Conservation (phyloP, 2,888 invertebrate genomes). For the Neuroscelio doddi region DNA sequence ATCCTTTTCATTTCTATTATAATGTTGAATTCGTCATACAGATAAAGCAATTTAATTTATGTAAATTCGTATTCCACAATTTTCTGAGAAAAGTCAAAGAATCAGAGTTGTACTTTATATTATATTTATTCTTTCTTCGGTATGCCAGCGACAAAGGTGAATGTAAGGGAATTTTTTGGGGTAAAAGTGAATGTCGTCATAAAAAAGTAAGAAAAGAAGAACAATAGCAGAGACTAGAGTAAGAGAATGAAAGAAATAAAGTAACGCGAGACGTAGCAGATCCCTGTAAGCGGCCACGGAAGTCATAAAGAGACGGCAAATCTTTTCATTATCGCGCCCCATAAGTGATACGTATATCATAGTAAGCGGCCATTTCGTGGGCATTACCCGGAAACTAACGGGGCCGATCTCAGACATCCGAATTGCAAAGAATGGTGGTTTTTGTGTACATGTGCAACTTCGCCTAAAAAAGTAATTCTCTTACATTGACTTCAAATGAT, state of each 20-base stretch:
- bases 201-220: slow-evolving; percentile 39
- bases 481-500: no score
- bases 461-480: no score
- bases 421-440: slow-evolving; percentile 5
- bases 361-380: slow-evolving; percentile 67
- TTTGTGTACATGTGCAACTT: no score
- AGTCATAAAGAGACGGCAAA: slow-evolving; percentile 69
- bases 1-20: not conserved
- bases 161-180: slow-evolving; percentile 27
- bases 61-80: not conserved
- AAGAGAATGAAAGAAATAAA: slow-evolving; percentile 37
- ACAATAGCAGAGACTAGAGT: slow-evolving; percentile 20
- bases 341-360: slow-evolving; percentile 72
- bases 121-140: slow-evolving; percentile 28
- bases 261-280: slow-evolving; percentile 44
- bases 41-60: not conserved
- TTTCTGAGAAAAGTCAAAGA: not conserved
- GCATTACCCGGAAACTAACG: slow-evolving; percentile 58
- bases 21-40: not conserved
- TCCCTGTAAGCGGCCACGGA: slow-evolving; percentile 59
- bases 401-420: slow-evolving; percentile 43
- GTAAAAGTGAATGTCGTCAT: slow-evolving; percentile 32
- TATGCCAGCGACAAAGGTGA: slow-evolving; percentile 26
- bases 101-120: slow-evolving; percentile 4
- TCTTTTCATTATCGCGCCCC: slow-evolving; percentile 70